phyloP scores from a whole-genome alignment of 2,797 vertebrate genomes.

The Pachyuromys duprasi region DNA sequence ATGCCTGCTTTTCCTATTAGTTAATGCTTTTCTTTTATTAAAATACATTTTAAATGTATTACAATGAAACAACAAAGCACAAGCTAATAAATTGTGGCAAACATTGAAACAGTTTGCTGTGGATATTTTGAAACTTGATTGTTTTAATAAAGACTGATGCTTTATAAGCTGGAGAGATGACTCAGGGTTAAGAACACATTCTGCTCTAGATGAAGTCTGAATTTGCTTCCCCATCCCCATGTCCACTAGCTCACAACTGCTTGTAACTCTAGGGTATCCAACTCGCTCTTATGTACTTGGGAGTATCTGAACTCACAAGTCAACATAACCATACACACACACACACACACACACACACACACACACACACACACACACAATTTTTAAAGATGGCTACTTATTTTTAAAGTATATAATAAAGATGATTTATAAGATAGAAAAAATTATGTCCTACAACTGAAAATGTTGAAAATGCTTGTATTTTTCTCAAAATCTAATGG shows the following conservation, averaged over 20 bases:
- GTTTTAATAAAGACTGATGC: background rate
- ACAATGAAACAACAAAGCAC: background rate
- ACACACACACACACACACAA: background rate
- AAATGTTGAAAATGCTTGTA: background rate
- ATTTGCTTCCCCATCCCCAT: background rate
- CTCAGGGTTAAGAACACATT: background rate
- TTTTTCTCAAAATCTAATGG: background rate
- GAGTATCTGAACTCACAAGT: background rate
- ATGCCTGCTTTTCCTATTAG: background rate
- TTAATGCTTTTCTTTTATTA: background rate
- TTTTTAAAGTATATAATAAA: background rate
- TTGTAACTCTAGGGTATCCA: background rate
- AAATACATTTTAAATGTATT: background rate
- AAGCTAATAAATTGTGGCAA: background rate
- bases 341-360: background rate
- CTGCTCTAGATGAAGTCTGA: background rate
- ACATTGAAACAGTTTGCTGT: background rate
- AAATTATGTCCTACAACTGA: background rate
- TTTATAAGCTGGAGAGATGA: background rate
- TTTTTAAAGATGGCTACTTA: background rate
- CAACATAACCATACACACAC: background rate
- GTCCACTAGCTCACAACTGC: background rate
- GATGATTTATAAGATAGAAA: background rate
- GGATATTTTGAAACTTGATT: background rate
- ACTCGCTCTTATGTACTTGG: background rate